Percentiles rank a stretch among this genome's conserved stretches.
Conservation (phyloP, 1,140 invertebrate genomes). For the Babylonia areolata region DNA sequence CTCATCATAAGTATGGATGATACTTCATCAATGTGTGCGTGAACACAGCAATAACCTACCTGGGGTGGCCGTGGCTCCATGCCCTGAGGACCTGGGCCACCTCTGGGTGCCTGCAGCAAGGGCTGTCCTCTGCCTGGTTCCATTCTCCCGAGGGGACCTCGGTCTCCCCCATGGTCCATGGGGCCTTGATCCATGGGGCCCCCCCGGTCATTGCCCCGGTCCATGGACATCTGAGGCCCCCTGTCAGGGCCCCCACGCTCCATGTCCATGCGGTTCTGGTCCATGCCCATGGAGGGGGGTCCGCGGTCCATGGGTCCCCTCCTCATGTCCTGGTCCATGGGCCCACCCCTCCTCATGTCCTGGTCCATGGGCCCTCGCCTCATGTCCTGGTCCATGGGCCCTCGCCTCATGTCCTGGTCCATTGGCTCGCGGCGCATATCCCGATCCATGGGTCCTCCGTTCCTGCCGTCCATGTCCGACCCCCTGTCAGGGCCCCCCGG, state of each 20-base stretch:
- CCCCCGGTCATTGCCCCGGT: not conserved
- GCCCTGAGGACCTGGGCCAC: not conserved
- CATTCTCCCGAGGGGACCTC: not conserved
- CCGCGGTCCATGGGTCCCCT: constrained; percentile 20
- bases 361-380: constrained; percentile 5
- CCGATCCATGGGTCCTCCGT: not conserved
- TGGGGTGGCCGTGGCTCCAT: constrained; percentile 29
- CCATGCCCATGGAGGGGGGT: not conserved
- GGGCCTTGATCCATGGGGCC: not conserved
- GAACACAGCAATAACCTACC: constrained; percentile 4
- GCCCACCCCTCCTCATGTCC: constrained; percentile 28
- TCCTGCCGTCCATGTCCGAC: not conserved
- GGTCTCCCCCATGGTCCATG: not conserved
- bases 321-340: constrained; percentile 26
- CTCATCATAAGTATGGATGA: too few species aligned
- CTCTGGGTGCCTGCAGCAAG: constrained; percentile 9
- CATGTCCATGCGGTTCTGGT: constrained; percentile 10
- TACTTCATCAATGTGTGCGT: too few species aligned
- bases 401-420: constrained; percentile 2
- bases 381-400: constrained; percentile 13
- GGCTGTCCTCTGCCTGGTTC: constrained; percentile 2
- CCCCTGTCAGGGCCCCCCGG: constrained; percentile 9
- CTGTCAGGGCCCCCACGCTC: not conserved
- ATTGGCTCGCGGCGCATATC: constrained; percentile 24
- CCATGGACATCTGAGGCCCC: constrained; percentile 10